These are phyloP conservation scores for Drosophila dunni DNA, from an alignment of 1,140 invertebrate species.

Conservation along the genomic window DNA sequence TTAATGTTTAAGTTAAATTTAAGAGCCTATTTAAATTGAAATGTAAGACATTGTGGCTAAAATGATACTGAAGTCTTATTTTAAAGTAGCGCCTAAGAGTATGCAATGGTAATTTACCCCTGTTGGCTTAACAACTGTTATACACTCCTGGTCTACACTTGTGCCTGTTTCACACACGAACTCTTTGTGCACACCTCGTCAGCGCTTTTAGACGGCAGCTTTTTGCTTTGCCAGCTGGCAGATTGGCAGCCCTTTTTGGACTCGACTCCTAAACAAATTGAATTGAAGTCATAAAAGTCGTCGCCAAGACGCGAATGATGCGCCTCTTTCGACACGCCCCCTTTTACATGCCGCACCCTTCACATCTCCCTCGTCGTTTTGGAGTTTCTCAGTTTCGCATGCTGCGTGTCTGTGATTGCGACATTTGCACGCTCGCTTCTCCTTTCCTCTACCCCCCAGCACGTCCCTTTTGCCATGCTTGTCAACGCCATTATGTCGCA, in stretches of 20 bases:
- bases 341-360: neutral
- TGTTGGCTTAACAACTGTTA: no score
- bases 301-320: slow-evolving; percentile 64
- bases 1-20: no score
- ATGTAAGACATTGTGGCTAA: no score
- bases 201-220: slow-evolving; percentile 11
- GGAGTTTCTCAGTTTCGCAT: slow-evolving; percentile 45
- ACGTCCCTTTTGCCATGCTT: slow-evolving; percentile 36
- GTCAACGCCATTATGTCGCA: slow-evolving; percentile 79
- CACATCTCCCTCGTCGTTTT: neutral
- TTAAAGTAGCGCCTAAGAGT: no score
- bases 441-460: slow-evolving; percentile 17
- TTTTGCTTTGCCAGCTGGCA: neutral
- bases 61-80: no score
- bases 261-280: slow-evolving; percentile 79
- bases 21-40: no score
- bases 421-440: slow-evolving; percentile 45
- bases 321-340: neutral
- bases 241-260: slow-evolving; percentile 26
- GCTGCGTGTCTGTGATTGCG: slow-evolving; percentile 79
- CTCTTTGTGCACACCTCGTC: no score
- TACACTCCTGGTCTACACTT: no score
- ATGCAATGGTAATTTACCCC: no score
- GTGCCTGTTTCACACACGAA: no score
- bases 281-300: slow-evolving; percentile 83